Base-by-base conservation (phyloP, 2,113 vertebrate species). In the Dendropsophus ebraccatus region DNA sequence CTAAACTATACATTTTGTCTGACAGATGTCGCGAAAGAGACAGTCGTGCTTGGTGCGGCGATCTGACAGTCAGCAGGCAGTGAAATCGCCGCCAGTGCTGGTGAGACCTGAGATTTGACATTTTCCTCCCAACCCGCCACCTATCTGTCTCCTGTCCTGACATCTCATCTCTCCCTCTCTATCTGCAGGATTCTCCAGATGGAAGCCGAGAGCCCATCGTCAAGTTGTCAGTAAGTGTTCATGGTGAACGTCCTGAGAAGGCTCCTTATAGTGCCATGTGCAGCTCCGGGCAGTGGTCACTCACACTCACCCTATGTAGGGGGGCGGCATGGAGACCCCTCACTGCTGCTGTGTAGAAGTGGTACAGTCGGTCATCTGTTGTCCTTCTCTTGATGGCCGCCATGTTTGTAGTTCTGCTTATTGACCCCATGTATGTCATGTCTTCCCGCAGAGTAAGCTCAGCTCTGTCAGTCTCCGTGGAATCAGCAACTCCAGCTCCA, bases 31-130 rank as follows among this genome's bases (percentile, higher is more conserved):
- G 72, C 96, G 96, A 83, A 95, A 96, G 88, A 91, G 97, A 73
- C 91, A 93, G 47, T 97, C 96, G 0, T 96, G 96, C 41, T 92
- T 95, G 75, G 89, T 97, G 89, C 95, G 95, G 88, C 93, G 95
- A 50, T 95, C 97, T 0, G 97, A 97, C 91, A 98, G 96, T 91
- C 97, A 98, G 93, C 98, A 98, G 91, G 95, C 96, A 87, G 96
- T 98, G 89, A 99, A 99, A 88, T 98, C 97, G 0, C 97, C 98
- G 28, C 97, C 97, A 0, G 90, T 99, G 90, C 95, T 99, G 93
- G 98, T 99, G 90, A 96, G 95, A 47, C 45, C 17, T 2, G 21
- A 41, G 35, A 1, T 23, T 41, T 35, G 16, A 14, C 45, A 28
- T 17, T 47, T 2, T 13, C 70, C 5, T 25, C 62, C 28, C 41